Base-by-base conservation (phyloP, 2,797 vertebrate genomes). In the Dendrocincla fuliginosa region DNA sequence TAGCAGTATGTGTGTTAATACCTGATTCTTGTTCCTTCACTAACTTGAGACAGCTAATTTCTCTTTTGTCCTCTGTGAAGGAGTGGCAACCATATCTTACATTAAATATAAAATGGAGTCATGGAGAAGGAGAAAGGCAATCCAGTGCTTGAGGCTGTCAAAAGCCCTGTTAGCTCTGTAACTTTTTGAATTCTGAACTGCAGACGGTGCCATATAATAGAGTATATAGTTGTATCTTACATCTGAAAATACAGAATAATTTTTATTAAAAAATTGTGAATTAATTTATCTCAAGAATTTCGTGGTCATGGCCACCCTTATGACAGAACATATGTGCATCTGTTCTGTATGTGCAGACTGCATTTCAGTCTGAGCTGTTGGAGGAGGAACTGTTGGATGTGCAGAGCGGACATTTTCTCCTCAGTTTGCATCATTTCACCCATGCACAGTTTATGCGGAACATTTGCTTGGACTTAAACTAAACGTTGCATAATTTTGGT, bases 81-180 rank as follows among this genome's bases (percentile, higher is more conserved):
- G 90, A 84, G 42, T 57, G 81, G 82, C 91, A 71, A 56, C 80
- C 75, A 84, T 95, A 89, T 90, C 63, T 81, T 80, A 61, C 74
- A 92, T 94, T 94, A 82, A 86, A 63, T 94, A 76, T 87, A 94
- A 87, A 84, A 91, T 96, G 93, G 94, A 94, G 79, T 79, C 84
- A 2, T 30, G 39, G 35, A 69, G 79, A 52, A 82, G 59, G 59
- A 82, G 84, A 65, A 68, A 60, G 82, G 61, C 76, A 25, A 0
- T 92, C 2, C 19, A 44, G 0, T 4, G 50, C 86, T 67, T 74
- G 67, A 69, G 55, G 53, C 76, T 78, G 3, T 32, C 27, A 24
- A 5, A 87, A 92, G 59, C 55, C 65, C 16, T 16, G 3, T 39
- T 83, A 41, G 64, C 64, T 67, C 52, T 33, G 55, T 19, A 94